Evolutionary conservation across 2,113 vertebrate species (phyloP).

Genomic region (Pseudonaja textilis): DNA sequence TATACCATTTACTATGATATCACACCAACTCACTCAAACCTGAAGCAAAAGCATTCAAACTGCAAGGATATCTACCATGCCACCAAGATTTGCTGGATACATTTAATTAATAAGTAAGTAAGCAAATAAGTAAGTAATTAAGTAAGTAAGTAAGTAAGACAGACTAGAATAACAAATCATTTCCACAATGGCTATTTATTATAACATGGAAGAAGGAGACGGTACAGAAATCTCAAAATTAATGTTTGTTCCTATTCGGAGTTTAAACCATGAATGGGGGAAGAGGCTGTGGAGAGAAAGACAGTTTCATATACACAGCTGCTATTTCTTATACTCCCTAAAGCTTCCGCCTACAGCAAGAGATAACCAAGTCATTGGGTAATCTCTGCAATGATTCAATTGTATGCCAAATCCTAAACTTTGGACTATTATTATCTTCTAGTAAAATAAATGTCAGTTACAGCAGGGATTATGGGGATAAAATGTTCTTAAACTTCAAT

Average conservation of each 20-base stretch:
- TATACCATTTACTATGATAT: not conserved
- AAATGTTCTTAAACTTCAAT: not conserved
- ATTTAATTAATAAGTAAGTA: not conserved
- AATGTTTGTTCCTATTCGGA: not conserved
- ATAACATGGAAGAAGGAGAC: not conserved
- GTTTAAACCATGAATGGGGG: not conserved
- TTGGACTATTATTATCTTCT: not conserved
- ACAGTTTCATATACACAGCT: not conserved
- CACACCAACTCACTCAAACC: not conserved
- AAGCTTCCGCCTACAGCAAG: not conserved
- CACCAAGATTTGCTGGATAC: not conserved
- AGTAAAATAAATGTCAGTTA: not conserved
- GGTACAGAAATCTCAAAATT: not conserved
- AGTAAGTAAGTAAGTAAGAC: no score
- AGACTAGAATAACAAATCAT: not conserved
- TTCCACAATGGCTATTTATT: not conserved
- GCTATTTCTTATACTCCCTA: not conserved
- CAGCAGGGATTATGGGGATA: not conserved
- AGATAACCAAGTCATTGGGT: not conserved
- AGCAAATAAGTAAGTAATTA: no score
- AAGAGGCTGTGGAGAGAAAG: not conserved
- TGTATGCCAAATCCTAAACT: not conserved
- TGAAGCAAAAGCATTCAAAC: not conserved
- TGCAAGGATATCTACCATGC: not conserved
- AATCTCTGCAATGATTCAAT: not conserved